These are phyloP conservation scores for Diphyllodes magnificus DNA, from an alignment of 2,113 vertebrate genomes.

Conservation along the genomic window DNA sequence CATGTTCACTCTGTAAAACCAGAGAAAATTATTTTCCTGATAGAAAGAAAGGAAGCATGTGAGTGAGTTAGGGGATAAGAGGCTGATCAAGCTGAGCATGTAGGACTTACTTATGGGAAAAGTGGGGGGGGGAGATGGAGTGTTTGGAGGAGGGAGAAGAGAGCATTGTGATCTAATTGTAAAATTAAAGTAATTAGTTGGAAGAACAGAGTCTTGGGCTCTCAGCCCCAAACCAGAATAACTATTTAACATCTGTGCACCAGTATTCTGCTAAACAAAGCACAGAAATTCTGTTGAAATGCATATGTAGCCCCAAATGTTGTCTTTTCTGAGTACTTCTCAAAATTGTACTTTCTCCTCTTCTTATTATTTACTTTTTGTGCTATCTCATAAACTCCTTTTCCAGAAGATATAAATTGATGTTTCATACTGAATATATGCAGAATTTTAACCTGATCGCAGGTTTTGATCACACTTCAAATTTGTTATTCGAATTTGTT, in stretches of 20 bases:
- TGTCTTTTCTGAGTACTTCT: not conserved
- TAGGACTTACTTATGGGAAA: not conserved
- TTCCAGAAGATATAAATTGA: not conserved
- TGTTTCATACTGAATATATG: not conserved
- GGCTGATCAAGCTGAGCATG: not conserved
- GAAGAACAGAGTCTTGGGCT: slow-evolving; percentile 4
- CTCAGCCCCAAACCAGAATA: not conserved
- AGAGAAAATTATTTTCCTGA: not conserved
- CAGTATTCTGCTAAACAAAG: slow-evolving; percentile 11
- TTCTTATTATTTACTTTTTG: not conserved
- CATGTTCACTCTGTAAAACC: not conserved
- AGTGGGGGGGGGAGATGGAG: not conserved
- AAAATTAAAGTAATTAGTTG: slow-evolving; percentile 24
- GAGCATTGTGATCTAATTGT: slow-evolving; percentile 12
- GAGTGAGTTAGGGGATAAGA: not conserved
- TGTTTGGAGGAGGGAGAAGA: not conserved
- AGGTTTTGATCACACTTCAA: not conserved
- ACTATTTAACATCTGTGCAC: slow-evolving; percentile 27
- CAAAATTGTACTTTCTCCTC: not conserved
- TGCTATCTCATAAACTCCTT: not conserved
- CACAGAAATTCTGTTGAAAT: not conserved
- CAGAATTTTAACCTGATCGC: not conserved
- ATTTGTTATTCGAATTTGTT: not conserved
- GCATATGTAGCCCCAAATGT: not conserved
- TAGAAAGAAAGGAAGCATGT: not conserved